Evolutionary conservation across 1,140 invertebrate species (phyloP), one percentile per base, ranked within the genome.

Genomic region (Drusus annulatus): DNA sequence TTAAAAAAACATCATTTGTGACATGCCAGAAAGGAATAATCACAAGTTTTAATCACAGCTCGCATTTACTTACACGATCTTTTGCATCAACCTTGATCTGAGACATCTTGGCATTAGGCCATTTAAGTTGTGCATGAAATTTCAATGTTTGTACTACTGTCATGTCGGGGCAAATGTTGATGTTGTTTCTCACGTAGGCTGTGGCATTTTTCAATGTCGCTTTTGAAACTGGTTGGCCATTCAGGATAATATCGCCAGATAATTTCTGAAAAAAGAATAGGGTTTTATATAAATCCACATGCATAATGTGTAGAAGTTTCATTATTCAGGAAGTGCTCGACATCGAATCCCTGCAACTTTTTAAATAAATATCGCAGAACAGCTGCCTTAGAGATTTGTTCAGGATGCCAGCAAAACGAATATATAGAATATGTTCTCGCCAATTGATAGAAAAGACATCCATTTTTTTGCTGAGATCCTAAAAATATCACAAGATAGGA

Each of bases 241-340:
- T 98, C 1, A 98, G 89, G 2, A 97, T 89, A 82, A 98, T 93
- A 83, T 96, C 95, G 0, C 96, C 96, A 7, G 92, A 90, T 76
- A 93, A 91, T 68, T 90, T 90, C 88, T 90, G 80, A 0, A 83
- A 84, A 52, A 10, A 5, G 7, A 10, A 45, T 10, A 13, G 1
- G 0, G 2, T 13, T 4, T 45, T 13, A 7, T 3, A 6, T 36
- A 0, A 36, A 6, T 8, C 8, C 8, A 76, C 60, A 52, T 45
- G 36, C 36, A 45, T 45, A 7, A 13, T 13, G 36, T 45, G 8
- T 45, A 13, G 36, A 45, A 45, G 36, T 7, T 45, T 13, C 13
- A 28, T 28, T 28, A 28, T 10, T 10, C 13, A 13, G 10, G 36
- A 45, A 45, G 36, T 13, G 36, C 8, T 13, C 13, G 5, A 13